Evolutionary conservation across 2,888 invertebrate genomes (phyloP).

Genomic region (Nymphalis c-album): DNA sequence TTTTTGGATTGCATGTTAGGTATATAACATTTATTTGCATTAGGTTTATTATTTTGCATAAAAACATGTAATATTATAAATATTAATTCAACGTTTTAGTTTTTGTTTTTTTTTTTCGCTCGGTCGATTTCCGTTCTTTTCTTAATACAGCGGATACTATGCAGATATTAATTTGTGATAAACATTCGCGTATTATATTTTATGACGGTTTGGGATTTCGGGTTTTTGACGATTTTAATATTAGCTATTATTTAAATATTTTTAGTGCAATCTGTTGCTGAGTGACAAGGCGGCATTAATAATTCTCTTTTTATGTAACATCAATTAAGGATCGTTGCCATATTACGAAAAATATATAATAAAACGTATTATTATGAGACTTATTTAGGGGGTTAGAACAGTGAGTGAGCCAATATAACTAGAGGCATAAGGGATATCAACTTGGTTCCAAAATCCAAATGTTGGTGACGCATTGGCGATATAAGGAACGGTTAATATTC

Average conservation of each 20-base stretch:
- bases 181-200: slow-evolving; percentile 23
- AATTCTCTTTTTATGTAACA: background rate
- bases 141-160: slow-evolving; percentile 18
- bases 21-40: slow-evolving; percentile 34
- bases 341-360: too few species aligned
- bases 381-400: too few species aligned
- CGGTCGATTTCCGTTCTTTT: slow-evolving; percentile 32
- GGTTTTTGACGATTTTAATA: slow-evolving; percentile 1
- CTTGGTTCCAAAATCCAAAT: too few species aligned
- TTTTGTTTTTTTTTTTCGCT: slow-evolving; percentile 11
- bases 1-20: slow-evolving; percentile 36
- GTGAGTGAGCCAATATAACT: too few species aligned
- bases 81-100: slow-evolving; percentile 20
- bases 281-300: background rate
- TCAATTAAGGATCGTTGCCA: too few species aligned
- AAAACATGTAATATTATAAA: slow-evolving; percentile 29
- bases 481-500: too few species aligned
- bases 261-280: slow-evolving; percentile 4
- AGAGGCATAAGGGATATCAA: too few species aligned
- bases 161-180: slow-evolving; percentile 19
- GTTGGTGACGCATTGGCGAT: too few species aligned
- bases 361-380: too few species aligned
- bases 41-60: slow-evolving; percentile 34
- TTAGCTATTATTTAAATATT: slow-evolving; percentile 3
- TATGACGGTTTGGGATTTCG: slow-evolving; percentile 8